Base-by-base conservation (phyloP, 1,140 invertebrate genomes). In the Sycophaga agraensis region DNA sequence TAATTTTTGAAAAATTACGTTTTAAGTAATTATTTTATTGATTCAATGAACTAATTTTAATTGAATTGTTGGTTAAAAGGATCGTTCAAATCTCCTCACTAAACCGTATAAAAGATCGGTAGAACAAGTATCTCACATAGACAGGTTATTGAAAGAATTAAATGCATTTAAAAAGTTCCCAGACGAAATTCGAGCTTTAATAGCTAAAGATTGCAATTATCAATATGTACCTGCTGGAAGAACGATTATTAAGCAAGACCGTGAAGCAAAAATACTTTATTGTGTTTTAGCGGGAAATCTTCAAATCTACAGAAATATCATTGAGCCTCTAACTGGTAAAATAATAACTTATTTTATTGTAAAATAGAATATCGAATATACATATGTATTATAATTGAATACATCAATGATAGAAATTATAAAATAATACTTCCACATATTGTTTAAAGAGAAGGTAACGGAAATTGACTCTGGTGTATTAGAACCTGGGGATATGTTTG, bases 261-360 rank as follows among this genome's bases (percentile, higher is more conserved):
- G 84, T 21, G 75, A 79, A n/a, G 80, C 85, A 0, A 71, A 78
- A 39, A 81, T 80, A 11, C 64, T 87, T 50, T 87, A 86, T 71
- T 86, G 84, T 66, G 80, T 88, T n/a, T 66, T 86, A 1, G 80
- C 70, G 2, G 87, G 86, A 17, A 82, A 85, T 63, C 77, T 85
- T 2, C 68, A 67, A 14, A 73, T 86, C 21, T 82, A 79, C 21
- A 82, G 80, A 56, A 70, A 77, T 53, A 67, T 78, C 2, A 11
- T 31, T 4, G 84, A 87, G 63, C 74, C 81, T 14, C 67, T 84
- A n/a, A 75, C 74, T 14, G 72, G 76, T 78, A 50, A n/a, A n/a
- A n/a, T n/a, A n/a, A n/a, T n/a, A n/a, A n/a, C n/a, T 58, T 21
- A 49, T 31, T 59, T 28, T 28, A 24, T 45, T 24, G 14, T 48